These are phyloP conservation scores for Acropternis orthonyx DNA, from an alignment of 2,797 vertebrate genomes.

Conservation along the genomic window DNA sequence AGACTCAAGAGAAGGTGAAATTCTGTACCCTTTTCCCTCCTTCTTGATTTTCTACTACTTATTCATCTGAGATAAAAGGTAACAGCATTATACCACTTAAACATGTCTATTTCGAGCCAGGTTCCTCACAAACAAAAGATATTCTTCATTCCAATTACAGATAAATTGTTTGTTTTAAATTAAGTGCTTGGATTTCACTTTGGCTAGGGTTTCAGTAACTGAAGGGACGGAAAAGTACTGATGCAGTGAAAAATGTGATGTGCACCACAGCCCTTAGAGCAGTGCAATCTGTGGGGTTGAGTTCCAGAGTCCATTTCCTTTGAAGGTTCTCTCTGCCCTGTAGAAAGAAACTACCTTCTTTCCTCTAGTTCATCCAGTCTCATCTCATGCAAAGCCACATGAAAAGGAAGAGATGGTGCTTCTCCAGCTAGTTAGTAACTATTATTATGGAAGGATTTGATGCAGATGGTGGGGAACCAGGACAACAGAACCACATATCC, in stretches of 20 bases:
- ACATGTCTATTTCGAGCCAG: rapidly evolving
- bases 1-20: not conserved
- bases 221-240: not conserved
- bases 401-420: rapidly evolving
- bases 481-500: not conserved
- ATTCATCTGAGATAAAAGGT: not conserved
- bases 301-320: not conserved
- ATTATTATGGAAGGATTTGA: not conserved
- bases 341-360: not conserved
- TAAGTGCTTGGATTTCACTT: not conserved
- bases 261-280: not conserved
- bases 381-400: not conserved
- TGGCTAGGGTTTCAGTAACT: not conserved
- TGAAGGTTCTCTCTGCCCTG: not conserved
- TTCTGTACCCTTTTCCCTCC: not conserved
- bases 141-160: not conserved
- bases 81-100: not conserved
- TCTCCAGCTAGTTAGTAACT: not conserved
- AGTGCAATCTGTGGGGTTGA: not conserved
- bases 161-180: not conserved
- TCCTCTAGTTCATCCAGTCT: not conserved
- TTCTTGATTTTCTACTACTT: not conserved
- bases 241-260: not conserved
- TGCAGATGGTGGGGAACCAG: not conserved
- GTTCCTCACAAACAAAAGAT: not conserved